These are phyloP conservation scores for Pedetes capensis DNA, from an alignment of 2,113 vertebrate genomes.

Conservation along the genomic window DNA sequence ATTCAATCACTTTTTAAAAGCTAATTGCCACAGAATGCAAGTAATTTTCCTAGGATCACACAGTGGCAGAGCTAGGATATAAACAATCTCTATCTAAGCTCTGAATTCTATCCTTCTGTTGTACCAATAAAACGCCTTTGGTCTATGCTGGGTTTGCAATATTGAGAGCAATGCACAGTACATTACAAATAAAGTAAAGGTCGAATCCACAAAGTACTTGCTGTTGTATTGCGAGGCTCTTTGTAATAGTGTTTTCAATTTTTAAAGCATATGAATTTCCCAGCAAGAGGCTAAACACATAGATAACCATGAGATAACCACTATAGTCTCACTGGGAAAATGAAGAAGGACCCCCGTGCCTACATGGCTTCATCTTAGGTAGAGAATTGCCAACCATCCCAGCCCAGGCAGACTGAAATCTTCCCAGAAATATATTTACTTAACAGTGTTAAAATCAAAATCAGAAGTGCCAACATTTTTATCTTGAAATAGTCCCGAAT, in stretches of 20 bases:
- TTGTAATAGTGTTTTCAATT: not conserved
- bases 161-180: not conserved
- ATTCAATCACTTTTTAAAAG: not conserved
- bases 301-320: not conserved
- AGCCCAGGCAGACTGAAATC: not conserved
- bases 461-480: conserved; percentile 32
- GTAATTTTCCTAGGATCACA: not conserved
- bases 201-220: too few species aligned
- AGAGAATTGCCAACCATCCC: not conserved
- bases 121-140: not conserved
- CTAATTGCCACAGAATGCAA: not conserved
- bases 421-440: not conserved
- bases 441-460: not conserved
- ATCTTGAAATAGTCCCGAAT: conserved; percentile 59
- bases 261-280: not conserved
- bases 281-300: not conserved
- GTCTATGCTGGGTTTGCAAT: not conserved
- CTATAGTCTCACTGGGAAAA: not conserved
- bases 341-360: not conserved
- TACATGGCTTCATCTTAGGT: not conserved
- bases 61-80: not conserved
- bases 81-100: not conserved
- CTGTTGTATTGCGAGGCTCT: not conserved
- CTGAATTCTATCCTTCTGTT: not conserved
- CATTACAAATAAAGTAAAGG: not conserved